Evolutionary conservation across 2,797 vertebrate species (phyloP).

Genomic region (Brotogeris chrysoptera): DNA sequence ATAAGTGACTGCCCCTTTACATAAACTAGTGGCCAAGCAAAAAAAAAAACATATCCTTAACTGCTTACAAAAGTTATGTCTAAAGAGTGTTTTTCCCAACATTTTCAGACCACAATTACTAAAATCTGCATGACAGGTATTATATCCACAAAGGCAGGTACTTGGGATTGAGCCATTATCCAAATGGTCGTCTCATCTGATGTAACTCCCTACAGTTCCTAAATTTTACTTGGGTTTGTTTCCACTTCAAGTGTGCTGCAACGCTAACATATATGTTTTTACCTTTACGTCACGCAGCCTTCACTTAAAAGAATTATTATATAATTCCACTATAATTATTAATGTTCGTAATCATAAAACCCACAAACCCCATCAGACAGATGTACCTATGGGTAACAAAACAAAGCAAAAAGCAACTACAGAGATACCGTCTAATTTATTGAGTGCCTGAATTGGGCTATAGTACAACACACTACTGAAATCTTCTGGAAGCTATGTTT

Average conservation of each 20-base stretch:
- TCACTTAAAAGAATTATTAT: not conserved
- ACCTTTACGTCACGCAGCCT: not conserved
- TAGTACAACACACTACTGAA: not conserved
- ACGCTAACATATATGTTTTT: not conserved
- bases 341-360: not conserved
- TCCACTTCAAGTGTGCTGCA: not conserved
- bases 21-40: not conserved
- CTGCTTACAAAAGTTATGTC: not conserved
- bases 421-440: not conserved
- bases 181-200: not conserved
- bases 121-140: not conserved
- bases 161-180: not conserved
- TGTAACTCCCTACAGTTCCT: not conserved
- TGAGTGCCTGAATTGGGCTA: not conserved
- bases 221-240: not conserved
- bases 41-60: not conserved
- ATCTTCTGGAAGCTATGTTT: not conserved
- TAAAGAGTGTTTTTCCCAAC: not conserved
- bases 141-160: not conserved
- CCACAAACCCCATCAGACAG: fast-evolving
- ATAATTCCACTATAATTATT: not conserved
- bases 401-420: not conserved
- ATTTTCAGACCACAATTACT: not conserved
- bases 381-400: not conserved
- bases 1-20: not conserved